A percentile compares a stretch with the other conserved stretches of the same genome.
These are phyloP conservation scores for Rhincodon typus DNA, from an alignment of 2,797 vertebrate species.

Conservation along the genomic window DNA sequence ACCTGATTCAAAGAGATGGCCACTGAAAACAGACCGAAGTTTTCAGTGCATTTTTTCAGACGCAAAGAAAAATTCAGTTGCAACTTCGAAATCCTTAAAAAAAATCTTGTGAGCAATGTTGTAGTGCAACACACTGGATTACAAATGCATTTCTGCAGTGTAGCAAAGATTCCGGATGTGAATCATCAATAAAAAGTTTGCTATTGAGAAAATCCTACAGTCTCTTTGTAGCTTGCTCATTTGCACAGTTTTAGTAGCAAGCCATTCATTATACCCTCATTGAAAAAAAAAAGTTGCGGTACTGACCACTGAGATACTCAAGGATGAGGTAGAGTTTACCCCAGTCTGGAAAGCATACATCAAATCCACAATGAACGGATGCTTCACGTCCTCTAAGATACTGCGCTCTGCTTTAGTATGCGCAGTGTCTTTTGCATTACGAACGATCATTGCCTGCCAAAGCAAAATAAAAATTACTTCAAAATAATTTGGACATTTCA, in stretches of 20 bases:
- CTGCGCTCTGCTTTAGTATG: slow-evolving; percentile 98
- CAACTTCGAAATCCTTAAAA: background rate
- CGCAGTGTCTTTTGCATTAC: slow-evolving; percentile 97
- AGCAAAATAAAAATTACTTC: slow-evolving; percentile 40
- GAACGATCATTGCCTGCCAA: slow-evolving; percentile 93
- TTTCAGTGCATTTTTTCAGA: background rate
- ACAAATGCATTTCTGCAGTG: background rate
- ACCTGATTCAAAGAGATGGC: background rate
- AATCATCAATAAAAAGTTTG: background rate
- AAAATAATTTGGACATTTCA: too few species aligned
- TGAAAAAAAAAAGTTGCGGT: slow-evolving; percentile 37
- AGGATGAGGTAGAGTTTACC: slow-evolving; percentile 99
- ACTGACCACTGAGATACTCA: slow-evolving; percentile 98
- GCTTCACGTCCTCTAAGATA: slow-evolving; percentile 98
- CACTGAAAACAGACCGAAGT: background rate
- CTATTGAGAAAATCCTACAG: background rate
- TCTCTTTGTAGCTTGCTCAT: too few species aligned
- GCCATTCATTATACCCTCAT: background rate
- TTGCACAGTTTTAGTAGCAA: background rate
- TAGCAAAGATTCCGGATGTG: background rate
- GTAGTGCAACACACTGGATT: background rate
- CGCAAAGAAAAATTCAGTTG: background rate
- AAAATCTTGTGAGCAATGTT: background rate
- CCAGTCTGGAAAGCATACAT: slow-evolving; percentile 99
- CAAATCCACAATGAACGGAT: slow-evolving; percentile 97